A percentile compares a stretch with the other conserved stretches of the same genome.
Conservation (phyloP, 1,140 invertebrate genomes). For the Leptinotarsa undecemlineata region DNA sequence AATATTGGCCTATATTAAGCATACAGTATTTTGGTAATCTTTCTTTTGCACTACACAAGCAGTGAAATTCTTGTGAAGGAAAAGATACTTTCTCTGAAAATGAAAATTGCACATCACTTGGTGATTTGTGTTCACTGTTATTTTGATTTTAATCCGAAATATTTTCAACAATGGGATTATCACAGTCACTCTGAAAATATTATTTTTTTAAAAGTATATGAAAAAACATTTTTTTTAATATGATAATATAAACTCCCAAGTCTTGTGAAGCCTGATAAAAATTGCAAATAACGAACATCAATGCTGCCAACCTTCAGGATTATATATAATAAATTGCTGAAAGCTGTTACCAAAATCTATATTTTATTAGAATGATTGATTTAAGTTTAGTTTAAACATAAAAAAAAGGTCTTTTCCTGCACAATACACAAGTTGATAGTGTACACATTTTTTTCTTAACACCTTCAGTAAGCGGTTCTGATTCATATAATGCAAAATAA, state of each 20-base stretch:
- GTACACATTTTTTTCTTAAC: not conserved
- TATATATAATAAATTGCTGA: too few species aligned
- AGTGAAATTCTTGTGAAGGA: not conserved
- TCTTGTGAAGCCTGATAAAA: too few species aligned
- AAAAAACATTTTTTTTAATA: not conserved
- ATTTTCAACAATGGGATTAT: not conserved
- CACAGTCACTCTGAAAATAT: not conserved
- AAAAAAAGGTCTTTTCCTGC: conserved; percentile 1
- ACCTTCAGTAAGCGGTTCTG: conserved; percentile 1
- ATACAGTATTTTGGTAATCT: not conserved
- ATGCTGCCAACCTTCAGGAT: too few species aligned
- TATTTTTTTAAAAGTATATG: not conserved
- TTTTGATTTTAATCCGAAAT: too few species aligned
- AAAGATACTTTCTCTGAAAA: conserved; percentile 3
- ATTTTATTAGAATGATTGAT: too few species aligned
- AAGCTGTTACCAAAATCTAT: too few species aligned
- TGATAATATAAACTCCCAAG: too few species aligned
- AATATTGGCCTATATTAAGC: conserved; percentile 3
- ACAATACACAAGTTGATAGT: conserved; percentile 1
- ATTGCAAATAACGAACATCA: too few species aligned
- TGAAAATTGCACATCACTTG: not conserved
- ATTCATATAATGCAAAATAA: not conserved
- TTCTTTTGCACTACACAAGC: conserved; percentile 4
- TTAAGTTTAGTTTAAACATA: not conserved
- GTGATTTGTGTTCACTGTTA: not conserved